Evolutionary conservation across 2,888 invertebrate species (phyloP).

Genomic region (Acanthosepion pharaonis): DNA sequence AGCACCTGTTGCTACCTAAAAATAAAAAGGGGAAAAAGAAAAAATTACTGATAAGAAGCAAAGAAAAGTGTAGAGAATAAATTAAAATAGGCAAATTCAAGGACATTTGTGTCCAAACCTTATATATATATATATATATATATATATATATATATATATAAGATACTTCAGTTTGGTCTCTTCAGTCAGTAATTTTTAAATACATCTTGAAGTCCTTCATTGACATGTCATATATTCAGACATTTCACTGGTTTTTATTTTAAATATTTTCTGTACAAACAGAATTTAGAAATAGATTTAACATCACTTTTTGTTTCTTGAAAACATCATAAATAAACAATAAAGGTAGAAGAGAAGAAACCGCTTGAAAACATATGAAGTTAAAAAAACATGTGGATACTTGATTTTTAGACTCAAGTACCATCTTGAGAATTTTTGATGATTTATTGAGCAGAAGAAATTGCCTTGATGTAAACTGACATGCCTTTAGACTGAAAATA

Average conservation of each 20-base stretch:
- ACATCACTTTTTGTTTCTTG: neutral
- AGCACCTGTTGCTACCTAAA: too few relatives aligned
- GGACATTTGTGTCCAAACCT: too few relatives aligned
- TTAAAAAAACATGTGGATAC: neutral
- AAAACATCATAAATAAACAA: neutral
- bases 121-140: too few relatives aligned
- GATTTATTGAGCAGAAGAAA: neutral
- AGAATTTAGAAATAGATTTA: slow-evolving; percentile 1
- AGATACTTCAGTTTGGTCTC: neutral
- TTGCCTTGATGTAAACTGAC: neutral
- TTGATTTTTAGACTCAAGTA: neutral
- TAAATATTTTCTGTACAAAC: neutral
- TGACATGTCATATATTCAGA: neutral
- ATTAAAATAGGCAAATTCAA: too few relatives aligned
- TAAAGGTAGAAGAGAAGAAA: neutral
- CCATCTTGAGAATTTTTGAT: neutral
- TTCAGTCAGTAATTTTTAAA: neutral
- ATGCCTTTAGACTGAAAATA: too few relatives aligned
- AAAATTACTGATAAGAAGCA: too few relatives aligned
- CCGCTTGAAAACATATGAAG: neutral
- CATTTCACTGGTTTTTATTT: neutral
- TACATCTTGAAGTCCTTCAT: neutral
- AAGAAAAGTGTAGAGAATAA: too few relatives aligned
- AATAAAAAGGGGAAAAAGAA: too few relatives aligned
- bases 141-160: too few relatives aligned